Conservation (phyloP, 2,113 vertebrate genomes). For the Cinclus mexicanus region DNA sequence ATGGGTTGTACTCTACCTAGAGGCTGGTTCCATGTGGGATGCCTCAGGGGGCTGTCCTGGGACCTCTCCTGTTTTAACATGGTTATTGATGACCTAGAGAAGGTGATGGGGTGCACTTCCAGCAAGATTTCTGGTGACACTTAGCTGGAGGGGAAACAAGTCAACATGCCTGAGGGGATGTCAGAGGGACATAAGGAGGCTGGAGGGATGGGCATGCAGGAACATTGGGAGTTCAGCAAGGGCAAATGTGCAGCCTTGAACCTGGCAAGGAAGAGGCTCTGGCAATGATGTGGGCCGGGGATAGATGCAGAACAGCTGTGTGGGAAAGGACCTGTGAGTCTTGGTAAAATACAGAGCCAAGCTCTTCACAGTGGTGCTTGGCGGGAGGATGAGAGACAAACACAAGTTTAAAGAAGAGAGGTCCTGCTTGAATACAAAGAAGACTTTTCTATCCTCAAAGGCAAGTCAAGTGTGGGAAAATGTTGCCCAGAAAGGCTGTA, state of each 20-base stretch:
- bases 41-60: not conserved
- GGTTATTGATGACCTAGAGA: not conserved
- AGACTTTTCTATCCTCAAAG: not conserved
- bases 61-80: not conserved
- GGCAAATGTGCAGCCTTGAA: not conserved
- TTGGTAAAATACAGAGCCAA: not conserved
- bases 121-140: not conserved
- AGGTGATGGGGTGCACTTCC: not conserved
- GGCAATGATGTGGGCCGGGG: not conserved
- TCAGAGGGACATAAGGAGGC: not conserved
- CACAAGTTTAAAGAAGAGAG: not conserved
- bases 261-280: not conserved
- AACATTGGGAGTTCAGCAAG: not conserved
- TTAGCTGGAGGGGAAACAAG: not conserved
- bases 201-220: not conserved
- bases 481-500: not conserved
- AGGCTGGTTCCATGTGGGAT: not conserved
- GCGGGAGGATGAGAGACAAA: not conserved
- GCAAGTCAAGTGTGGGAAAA: not conserved
- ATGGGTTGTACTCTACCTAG: not conserved
- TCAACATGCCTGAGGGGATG: not conserved
- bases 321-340: not conserved
- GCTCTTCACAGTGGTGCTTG: not conserved
- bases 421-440: not conserved
- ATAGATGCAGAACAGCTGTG: not conserved